Evolutionary conservation across 2,113 vertebrate genomes (phyloP), one percentile per base, ranked within the genome.

Genomic region (Limanda limanda): DNA sequence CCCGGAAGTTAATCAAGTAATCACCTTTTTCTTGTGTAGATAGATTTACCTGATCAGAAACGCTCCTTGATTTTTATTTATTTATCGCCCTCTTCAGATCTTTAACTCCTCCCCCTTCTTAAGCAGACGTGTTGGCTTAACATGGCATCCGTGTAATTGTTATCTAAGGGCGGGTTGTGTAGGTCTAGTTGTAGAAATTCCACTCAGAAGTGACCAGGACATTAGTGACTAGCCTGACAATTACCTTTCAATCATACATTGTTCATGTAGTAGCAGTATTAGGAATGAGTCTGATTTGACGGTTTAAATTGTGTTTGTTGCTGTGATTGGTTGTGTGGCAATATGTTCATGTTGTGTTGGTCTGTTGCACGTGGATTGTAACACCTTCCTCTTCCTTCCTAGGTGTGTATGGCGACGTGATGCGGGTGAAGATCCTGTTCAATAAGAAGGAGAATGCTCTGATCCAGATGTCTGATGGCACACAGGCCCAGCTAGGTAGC

Each of bases 371-470:
- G 61, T 58, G 71, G 61, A 9, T 79, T 27, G 40, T 91, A 70
- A 89, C 86, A 51, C 55, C 4, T 47, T 74, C 48, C 24, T 80
- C 63, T 83, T 70, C 70, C 72, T 82, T 71, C 69, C 5, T 42
- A 94, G 94, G 94, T 71, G 94, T 95, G 66, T 95, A 95, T 59
- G 94, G 94, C 18, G 94, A 95, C 20, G 94, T 95, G 70, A 94
- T 95, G 93, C 93, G 97, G 71, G 98, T 99, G 90, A 99, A 99
- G 95, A 98, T 99, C 87, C 90, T 99, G 55, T 99, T 99, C 92
- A 99, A 99, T 54, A 99, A 99, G 93, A 98, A 96, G 89, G 98
- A 99, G 88, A 99, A 98, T 0, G 97, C 97, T 18, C 92, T 99
- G 79, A 95, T 99, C 81, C 98, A 99, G 93, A 98, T 99, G 97